A percentile compares a stretch with the other conserved stretches of the same genome.
phyloP scores from a whole-genome alignment of 2,797 vertebrate genomes.

The Thunnus albacares region DNA sequence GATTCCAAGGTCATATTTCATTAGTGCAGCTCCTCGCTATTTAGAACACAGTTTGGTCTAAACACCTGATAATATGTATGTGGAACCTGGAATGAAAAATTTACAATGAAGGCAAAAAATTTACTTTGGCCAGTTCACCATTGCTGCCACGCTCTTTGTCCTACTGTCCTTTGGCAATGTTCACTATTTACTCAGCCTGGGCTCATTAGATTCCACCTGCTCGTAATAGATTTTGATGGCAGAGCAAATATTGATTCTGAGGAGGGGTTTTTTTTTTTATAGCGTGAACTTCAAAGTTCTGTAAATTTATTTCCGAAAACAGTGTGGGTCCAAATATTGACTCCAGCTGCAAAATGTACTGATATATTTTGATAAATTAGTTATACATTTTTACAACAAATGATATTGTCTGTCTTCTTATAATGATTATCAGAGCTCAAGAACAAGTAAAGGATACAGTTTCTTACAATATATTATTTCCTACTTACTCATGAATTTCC shows the following conservation, averaged over 20 bases:
- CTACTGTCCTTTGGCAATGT: not conserved
- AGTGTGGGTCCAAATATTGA: not conserved
- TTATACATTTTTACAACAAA: not conserved
- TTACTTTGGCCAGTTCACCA: not conserved
- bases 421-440: constrained; percentile 19
- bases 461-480: constrained; percentile 35
- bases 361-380: not conserved
- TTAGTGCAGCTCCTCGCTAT: not conserved
- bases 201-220: not conserved
- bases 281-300: not conserved
- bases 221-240: not conserved
- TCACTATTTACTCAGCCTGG: no score
- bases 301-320: constrained; percentile 2
- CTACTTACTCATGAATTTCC: constrained; percentile 44
- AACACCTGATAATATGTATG: not conserved
- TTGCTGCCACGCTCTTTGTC: not conserved
- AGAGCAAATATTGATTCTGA: not conserved
- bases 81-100: not conserved
- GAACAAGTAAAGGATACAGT: constrained; percentile 2
- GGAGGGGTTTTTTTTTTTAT: not conserved
- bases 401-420: not conserved
- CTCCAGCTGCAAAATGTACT: not conserved
- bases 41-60: not conserved
- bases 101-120: not conserved
- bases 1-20: not conserved